Percentiles rank a stretch among this genome's conserved stretches.
These are phyloP conservation scores for Meloidogyne hapla DNA, from an alignment of 1,140 invertebrate genomes.

Conservation along the genomic window DNA sequence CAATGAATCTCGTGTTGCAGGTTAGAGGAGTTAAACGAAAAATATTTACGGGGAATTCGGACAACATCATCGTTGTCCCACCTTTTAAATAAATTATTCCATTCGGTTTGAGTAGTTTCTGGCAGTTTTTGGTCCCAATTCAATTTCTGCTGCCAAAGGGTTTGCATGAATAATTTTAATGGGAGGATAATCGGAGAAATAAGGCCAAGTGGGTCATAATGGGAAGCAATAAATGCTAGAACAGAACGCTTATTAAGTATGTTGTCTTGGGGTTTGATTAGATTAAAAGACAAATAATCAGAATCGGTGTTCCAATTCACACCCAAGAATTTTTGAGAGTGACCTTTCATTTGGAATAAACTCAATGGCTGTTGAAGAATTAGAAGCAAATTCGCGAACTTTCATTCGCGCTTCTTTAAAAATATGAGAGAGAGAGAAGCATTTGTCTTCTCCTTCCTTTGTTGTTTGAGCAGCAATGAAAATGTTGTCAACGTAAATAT, in stretches of 20 bases:
- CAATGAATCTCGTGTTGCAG: no score
- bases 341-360: neutral
- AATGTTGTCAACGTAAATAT: constrained; percentile 14
- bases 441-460: neutral
- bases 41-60: neutral
- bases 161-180: constrained; percentile 12
- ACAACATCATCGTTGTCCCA: neutral
- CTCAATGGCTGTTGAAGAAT: neutral
- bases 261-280: neutral
- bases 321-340: neutral
- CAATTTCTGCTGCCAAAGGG: neutral
- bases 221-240: neutral
- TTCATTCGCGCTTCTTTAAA: neutral
- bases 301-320: neutral
- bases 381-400: neutral
- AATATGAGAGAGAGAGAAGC: neutral
- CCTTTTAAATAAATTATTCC: neutral
- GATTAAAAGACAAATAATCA: neutral
- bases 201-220: constrained; percentile 10
- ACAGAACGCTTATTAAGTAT: neutral
- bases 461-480: neutral
- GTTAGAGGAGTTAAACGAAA: no score
- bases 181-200: neutral
- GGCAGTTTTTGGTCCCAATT: constrained; percentile 11
- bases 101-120: neutral